Evolutionary conservation across 1,140 invertebrate genomes (phyloP), one percentile per base, ranked within the genome.

Genomic region (Holotrichia oblita): DNA sequence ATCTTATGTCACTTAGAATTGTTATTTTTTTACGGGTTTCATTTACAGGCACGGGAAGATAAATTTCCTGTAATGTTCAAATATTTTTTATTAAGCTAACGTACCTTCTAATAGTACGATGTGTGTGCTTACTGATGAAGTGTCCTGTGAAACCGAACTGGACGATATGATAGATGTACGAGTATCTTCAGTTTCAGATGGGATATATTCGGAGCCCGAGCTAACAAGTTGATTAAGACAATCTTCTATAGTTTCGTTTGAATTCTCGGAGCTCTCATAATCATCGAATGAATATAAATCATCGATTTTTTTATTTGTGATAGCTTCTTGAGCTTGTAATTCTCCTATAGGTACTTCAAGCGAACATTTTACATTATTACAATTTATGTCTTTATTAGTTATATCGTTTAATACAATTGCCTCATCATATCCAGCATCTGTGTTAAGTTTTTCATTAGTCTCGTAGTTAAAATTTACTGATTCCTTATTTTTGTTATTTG

Each of bases 1-100:
- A 48, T 48, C n/a, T 8, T 48, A 48, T 48, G 44, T 48, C 44
- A 48, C 44, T 48, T 48, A 48, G 44, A 48, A 48, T 48, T 48
- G 44, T 48, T 48, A 48, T 48, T 48, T 48, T 48, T 48, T 48
- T 8, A 48, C 44, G 44, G 44, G 44, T 48, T 48, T 48, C 44
- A 48, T 48, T 48, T 48, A 48, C 10, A 48, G 44, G n/a, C 44
- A 48, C 44, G n/a, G 44, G 44, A 10, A 48, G 44, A 6, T 48
- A 48, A 48, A 48, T 48, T 48, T 48, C 44, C 44, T 48, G 7
- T 10, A 48, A 48, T 48, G 44, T 48, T 2, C 44, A 48, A 48
- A 48, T 48, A 17, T 48, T 48, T 48, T 48, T 17, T 0, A 14
- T 48, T 17, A 48, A 10, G 44, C 44, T 48, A 48, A 48, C 7